Evolutionary conservation across 2,113 vertebrate species (phyloP).

Genomic region (Nerophis ophidion): DNA sequence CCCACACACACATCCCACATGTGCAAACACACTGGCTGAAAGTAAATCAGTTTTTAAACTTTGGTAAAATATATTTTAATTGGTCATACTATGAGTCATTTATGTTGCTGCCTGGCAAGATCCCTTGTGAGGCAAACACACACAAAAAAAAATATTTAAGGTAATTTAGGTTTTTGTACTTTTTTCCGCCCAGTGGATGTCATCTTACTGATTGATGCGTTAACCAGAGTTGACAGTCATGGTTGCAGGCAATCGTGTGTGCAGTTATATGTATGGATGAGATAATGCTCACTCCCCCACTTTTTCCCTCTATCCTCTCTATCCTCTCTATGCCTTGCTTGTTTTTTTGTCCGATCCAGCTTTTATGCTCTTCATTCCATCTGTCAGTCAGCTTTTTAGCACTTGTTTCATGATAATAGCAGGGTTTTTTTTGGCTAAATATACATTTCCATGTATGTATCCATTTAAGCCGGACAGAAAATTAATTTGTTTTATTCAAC

Average conservation of each 20-base stretch:
- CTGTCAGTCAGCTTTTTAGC: constrained; percentile 14
- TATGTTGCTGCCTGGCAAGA: neutral
- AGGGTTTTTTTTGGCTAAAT: neutral
- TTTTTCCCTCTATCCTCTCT: neutral
- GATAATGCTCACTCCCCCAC: constrained; percentile 7
- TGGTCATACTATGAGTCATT: neutral
- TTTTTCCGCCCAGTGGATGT: constrained; percentile 6
- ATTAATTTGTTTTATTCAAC: neutral
- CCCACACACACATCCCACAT: neutral
- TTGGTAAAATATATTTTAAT: neutral
- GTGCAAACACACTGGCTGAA: neutral
- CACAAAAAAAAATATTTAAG: neutral
- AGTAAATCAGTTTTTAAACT: neutral
- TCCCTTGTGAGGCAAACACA: neutral
- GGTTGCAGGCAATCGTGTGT: constrained; percentile 11
- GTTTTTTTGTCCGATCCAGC: constrained; percentile 10
- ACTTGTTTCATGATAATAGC: constrained; percentile 21
- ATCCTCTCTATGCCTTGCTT: neutral
- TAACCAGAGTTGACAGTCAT: constrained; percentile 9
- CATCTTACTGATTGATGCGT: constrained; percentile 13
- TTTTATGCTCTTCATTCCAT: constrained; percentile 13
- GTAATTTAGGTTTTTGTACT: constrained; percentile 14
- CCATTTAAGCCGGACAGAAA: neutral
- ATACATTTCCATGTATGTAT: neutral
- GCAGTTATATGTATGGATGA: constrained; percentile 12